Conservation (phyloP, 1,140 invertebrate species). For the Babylonia areolata region DNA sequence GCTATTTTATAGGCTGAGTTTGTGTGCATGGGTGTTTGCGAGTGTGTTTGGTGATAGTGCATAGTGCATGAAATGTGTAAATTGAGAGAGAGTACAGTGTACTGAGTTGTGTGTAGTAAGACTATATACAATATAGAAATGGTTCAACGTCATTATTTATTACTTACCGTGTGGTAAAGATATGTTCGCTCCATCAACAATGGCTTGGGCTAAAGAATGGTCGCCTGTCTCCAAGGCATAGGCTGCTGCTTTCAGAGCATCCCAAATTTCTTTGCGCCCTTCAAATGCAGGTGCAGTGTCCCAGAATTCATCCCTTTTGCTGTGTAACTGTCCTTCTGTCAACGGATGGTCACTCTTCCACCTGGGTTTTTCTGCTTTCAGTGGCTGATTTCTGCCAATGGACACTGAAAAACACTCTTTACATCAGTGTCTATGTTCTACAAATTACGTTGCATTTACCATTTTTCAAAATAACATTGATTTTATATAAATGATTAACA, state of each 20-base stretch:
- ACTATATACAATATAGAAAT: too few relatives aligned
- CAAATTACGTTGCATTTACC: too few relatives aligned
- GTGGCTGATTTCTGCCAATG: constrained; percentile 92
- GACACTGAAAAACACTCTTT: constrained; percentile 82
- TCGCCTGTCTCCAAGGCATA: constrained; percentile 90
- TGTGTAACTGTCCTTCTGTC: constrained; percentile 93
- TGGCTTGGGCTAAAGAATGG: constrained; percentile 95
- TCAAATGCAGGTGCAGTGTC: constrained; percentile 98
- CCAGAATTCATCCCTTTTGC: constrained; percentile 98
- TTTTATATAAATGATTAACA: too few relatives aligned
- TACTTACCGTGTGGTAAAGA: constrained; percentile 91
- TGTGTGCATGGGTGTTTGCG: too few relatives aligned
- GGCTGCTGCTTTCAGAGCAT: constrained; percentile 93
- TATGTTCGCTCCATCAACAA: constrained; percentile 95
- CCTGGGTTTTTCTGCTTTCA: constrained; percentile 94
- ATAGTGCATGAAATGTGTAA: too few relatives aligned
- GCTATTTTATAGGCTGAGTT: too few relatives aligned
- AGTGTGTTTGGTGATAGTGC: too few relatives aligned
- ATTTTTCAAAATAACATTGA: too few relatives aligned
- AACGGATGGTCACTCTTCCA: constrained; percentile 97
- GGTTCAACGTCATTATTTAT: too few relatives aligned
- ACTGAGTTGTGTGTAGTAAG: too few relatives aligned
- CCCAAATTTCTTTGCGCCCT: constrained; percentile 98
- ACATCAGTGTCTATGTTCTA: too few relatives aligned
- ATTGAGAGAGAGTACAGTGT: too few relatives aligned